Conservation (phyloP, 2,888 invertebrate species). For the Ferdinandea cuprea region DNA sequence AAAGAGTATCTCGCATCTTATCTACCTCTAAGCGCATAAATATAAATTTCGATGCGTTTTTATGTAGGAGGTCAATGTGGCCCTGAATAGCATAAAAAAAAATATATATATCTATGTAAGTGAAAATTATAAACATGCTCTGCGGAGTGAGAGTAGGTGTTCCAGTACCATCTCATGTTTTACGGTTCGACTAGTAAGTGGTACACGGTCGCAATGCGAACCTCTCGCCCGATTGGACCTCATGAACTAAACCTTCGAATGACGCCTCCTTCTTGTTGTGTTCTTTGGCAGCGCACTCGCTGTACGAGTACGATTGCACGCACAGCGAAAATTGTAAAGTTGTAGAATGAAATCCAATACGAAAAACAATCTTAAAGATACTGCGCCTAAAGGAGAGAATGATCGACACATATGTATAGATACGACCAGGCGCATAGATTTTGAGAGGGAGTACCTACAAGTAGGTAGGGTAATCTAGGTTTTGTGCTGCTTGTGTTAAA, state of each 20-base stretch:
- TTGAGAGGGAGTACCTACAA: constrained; percentile 37
- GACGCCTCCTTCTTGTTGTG: constrained; percentile 50
- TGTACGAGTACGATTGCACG: constrained; percentile 28
- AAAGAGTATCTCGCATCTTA: constrained; percentile 66
- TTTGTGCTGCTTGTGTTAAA: constrained; percentile 67
- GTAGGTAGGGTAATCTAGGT: constrained; percentile 58
- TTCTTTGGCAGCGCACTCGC: not conserved
- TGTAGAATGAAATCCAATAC: constrained; percentile 46
- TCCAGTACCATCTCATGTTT: constrained; percentile 54
- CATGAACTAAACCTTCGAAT: constrained; percentile 70
- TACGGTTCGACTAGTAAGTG: constrained; percentile 70
- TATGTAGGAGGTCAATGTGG: constrained; percentile 69
- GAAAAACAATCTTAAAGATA: constrained; percentile 38
- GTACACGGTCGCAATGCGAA: constrained; percentile 69
- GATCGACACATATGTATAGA: constrained; percentile 22
- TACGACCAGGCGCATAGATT: not conserved
- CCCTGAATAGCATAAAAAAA: constrained; percentile 53
- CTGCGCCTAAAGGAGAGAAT: constrained; percentile 25
- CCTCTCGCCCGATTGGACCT: constrained; percentile 40
- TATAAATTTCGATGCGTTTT: constrained; percentile 70
- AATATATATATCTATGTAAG: no score
- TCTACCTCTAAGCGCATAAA: constrained; percentile 68
- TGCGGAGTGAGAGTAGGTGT: constrained; percentile 65
- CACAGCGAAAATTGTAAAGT: constrained; percentile 19
- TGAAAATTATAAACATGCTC: constrained; percentile 52